These are phyloP conservation scores for Listronotus bonariensis DNA, from an alignment of 1,140 invertebrate species.

Conservation along the genomic window DNA sequence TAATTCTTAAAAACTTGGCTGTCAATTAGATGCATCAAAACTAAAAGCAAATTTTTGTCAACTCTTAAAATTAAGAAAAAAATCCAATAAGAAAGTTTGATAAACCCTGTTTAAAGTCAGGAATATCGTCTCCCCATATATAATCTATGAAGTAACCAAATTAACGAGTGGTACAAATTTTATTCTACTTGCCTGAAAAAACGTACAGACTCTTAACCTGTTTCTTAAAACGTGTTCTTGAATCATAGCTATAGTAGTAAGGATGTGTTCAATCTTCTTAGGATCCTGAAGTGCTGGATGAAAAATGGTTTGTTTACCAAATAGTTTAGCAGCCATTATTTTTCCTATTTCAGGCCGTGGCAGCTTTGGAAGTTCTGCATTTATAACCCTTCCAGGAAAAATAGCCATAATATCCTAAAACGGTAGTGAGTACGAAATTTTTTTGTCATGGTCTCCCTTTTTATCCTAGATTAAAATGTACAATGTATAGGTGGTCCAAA, in stretches of 20 bases:
- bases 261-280: conserved; percentile 52
- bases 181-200: conserved; percentile 62
- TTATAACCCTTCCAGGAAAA: conserved; percentile 67
- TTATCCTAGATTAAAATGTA: too few relatives aligned
- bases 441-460: too few relatives aligned
- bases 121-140: too few relatives aligned
- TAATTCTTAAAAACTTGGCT: too few relatives aligned
- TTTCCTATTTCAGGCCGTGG: conserved; percentile 66
- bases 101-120: too few relatives aligned
- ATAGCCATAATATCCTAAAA: conserved; percentile 59
- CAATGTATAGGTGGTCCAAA: not conserved
- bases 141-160: too few relatives aligned
- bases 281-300: conserved; percentile 61
- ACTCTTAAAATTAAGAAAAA: too few relatives aligned
- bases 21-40: too few relatives aligned
- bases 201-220: conserved; percentile 65
- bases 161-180: too few relatives aligned
- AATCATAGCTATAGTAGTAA: conserved; percentile 60
- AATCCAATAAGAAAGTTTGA: too few relatives aligned
- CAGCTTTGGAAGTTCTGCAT: conserved; percentile 67
- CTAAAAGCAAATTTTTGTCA: too few relatives aligned
- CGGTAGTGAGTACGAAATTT: not conserved
- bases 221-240: conserved; percentile 66
- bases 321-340: conserved; percentile 57
- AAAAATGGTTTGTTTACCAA: conserved; percentile 62